A percentile compares a stretch with the other conserved stretches of the same genome.
phyloP scores from a whole-genome alignment of 2,797 vertebrate species.

The Macrochelys suwanniensis region DNA sequence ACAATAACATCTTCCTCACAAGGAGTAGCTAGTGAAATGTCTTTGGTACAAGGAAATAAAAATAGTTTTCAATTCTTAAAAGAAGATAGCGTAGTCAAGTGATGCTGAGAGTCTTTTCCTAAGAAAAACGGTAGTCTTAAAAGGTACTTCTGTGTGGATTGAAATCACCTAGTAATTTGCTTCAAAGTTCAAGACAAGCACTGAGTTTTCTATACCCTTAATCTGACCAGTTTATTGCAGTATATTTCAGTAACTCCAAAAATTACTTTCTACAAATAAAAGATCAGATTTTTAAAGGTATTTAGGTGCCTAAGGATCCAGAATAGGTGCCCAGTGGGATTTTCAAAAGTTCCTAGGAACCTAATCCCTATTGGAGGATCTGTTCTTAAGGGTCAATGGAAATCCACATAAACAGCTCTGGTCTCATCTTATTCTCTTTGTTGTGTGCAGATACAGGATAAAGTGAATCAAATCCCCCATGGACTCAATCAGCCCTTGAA shows the following conservation, averaged over 20 bases:
- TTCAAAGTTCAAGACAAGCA: neutral
- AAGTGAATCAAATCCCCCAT: neutral
- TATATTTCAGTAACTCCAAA: slow-evolving; percentile 22
- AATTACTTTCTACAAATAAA: neutral
- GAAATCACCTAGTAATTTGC: neutral
- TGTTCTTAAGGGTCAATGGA: neutral
- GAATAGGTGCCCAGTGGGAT: neutral
- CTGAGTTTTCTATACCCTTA: neutral
- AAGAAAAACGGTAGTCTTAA: neutral
- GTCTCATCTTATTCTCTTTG: neutral
- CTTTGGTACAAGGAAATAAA: neutral
- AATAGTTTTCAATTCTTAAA: neutral
- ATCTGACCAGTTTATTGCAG: slow-evolving; percentile 33
- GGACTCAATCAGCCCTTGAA: neutral
- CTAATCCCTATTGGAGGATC: neutral
- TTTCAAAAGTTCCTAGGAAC: neutral
- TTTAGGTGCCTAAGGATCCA: neutral
- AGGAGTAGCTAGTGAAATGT: neutral
- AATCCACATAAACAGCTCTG: neutral
- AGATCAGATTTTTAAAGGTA: neutral
- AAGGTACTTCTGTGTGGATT: neutral
- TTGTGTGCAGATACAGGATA: neutral
- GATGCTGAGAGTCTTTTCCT: neutral
- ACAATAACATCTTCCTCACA: neutral
- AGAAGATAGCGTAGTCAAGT: neutral